Percentiles rank a stretch among this genome's conserved stretches.
These are phyloP conservation scores for Anhinga anhinga DNA, from an alignment of 2,113 vertebrate species.

Conservation along the genomic window DNA sequence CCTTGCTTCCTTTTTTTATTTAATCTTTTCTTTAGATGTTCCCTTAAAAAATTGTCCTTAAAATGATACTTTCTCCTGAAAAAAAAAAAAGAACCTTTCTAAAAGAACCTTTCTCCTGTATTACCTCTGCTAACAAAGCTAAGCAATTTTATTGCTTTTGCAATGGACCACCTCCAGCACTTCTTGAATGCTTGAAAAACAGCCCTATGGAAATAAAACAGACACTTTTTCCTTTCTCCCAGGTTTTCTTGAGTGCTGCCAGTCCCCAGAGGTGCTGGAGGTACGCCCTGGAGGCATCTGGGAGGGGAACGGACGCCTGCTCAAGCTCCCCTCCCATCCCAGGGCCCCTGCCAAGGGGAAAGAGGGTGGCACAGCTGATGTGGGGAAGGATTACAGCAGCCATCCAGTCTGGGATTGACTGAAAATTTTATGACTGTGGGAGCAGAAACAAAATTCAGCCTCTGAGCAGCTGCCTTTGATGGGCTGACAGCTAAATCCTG, in stretches of 20 bases:
- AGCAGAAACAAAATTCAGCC: background rate
- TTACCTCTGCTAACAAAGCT: background rate
- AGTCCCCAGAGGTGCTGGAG: background rate
- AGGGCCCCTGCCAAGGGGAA: background rate
- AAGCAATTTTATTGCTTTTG: background rate
- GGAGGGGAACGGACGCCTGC: background rate
- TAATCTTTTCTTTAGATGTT: background rate
- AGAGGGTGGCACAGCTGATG: fast-evolving
- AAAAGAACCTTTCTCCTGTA: background rate
- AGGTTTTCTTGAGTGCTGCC: background rate
- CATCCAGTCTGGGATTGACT: background rate
- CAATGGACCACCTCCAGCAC: background rate
- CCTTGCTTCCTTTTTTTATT: background rate
- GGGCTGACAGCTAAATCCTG: background rate
- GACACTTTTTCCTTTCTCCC: background rate
- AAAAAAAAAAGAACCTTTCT: too few species aligned
- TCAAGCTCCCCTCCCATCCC: background rate
- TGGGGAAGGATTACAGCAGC: background rate
- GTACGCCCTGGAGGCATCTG: background rate
- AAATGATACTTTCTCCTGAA: background rate
- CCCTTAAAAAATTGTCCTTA: background rate
- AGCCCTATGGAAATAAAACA: background rate
- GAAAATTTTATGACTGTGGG: background rate
- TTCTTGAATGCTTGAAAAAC: background rate
- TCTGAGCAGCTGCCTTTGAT: background rate